phyloP scores from a whole-genome alignment of 2,888 invertebrate species.

The Aspidiotus destructor region DNA sequence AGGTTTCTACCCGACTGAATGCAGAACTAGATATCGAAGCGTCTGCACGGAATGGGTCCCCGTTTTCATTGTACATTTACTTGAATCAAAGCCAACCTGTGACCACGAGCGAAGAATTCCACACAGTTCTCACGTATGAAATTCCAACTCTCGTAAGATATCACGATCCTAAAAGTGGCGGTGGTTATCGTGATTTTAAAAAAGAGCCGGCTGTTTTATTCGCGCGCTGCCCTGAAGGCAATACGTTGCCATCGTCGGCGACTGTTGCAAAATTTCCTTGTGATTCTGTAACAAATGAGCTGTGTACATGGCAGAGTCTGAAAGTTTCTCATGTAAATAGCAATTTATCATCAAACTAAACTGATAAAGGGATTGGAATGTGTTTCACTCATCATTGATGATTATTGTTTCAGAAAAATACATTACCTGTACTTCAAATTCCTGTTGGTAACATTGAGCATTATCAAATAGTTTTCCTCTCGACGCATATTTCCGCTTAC shows the following conservation, averaged over 20 bases:
- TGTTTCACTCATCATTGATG: neutral
- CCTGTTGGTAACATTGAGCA: constrained; percentile 26
- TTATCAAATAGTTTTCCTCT: neutral
- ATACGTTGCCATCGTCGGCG: neutral
- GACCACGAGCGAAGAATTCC: constrained; percentile 8
- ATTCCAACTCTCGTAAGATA: constrained; percentile 18
- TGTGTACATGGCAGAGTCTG: constrained; percentile 21
- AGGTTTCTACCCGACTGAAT: constrained; percentile 7
- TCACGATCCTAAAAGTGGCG: constrained; percentile 27
- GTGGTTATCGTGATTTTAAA: constrained; percentile 22
- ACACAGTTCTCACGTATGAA: neutral
- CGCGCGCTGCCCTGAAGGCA: constrained; percentile 15
- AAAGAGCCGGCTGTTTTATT: constrained; percentile 11
- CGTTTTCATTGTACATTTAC: constrained; percentile 17
- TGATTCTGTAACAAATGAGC: constrained; percentile 8
- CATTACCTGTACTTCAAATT: neutral
- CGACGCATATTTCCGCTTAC: constrained; percentile 12
- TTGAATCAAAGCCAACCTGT: constrained; percentile 21
- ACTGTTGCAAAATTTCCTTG: constrained; percentile 8
- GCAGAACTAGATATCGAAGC: constrained; percentile 13
- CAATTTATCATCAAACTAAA: neutral
- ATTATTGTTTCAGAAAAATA: constrained; percentile 21
- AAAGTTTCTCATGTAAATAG: constrained; percentile 13
- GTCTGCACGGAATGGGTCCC: neutral
- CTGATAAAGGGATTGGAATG: neutral